Evolutionary conservation across 2,113 vertebrate species (phyloP).

Genomic region (Calonectris borealis): DNA sequence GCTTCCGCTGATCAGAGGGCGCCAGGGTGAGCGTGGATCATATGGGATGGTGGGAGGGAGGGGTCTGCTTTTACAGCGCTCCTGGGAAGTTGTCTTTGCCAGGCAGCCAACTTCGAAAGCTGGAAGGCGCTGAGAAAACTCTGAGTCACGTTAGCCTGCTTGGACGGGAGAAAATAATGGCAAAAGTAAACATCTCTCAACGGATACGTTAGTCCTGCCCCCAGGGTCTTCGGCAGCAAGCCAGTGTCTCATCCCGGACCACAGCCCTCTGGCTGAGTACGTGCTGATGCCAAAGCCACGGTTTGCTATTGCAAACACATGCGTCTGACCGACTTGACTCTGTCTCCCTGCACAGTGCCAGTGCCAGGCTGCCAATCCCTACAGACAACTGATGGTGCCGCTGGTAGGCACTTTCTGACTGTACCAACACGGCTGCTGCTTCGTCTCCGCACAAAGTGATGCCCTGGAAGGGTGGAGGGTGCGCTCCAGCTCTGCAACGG

Average conservation of each 20-base stretch:
- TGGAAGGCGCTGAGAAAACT: conserved; percentile 8
- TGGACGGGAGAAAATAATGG: conserved; percentile 28
- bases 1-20: background rate
- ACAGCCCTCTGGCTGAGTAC: background rate
- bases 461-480: background rate
- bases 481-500: background rate
- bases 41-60: background rate
- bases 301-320: background rate
- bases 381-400: background rate
- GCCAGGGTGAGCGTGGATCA: background rate
- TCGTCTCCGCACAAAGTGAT: rapidly evolving
- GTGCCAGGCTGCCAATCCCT: background rate
- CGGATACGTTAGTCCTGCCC: background rate
- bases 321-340: background rate
- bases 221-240: background rate
- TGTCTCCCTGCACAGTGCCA: background rate
- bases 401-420: background rate
- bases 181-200: conserved; percentile 31
- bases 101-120: conserved; percentile 10
- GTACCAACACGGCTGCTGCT: background rate
- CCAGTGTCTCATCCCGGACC: background rate
- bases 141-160: conserved; percentile 40
- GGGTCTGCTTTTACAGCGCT: conserved; percentile 19
- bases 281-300: background rate
- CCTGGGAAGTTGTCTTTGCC: conserved; percentile 40